Conservation (phyloP, 2,797 vertebrate genomes). For the Paedocypris micromegethes region DNA sequence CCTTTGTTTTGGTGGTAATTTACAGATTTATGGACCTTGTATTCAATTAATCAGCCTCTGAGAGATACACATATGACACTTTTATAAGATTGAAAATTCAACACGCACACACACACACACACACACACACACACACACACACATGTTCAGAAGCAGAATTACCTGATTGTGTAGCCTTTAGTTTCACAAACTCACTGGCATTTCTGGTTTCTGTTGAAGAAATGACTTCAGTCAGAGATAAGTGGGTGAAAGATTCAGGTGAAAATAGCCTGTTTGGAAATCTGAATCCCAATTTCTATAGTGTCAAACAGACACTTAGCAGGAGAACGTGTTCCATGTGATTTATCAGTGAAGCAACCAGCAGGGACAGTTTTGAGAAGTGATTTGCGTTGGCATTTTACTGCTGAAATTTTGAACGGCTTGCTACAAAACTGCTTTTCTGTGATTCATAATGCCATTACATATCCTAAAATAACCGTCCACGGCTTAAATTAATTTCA, state of each 20-base stretch:
- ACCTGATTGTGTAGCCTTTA: constrained; percentile 21
- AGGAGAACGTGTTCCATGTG: neutral
- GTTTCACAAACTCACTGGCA: constrained; percentile 14
- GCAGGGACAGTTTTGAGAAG: neutral
- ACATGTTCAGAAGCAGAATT: constrained; percentile 9
- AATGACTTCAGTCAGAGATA: constrained; percentile 4
- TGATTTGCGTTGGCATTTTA: neutral
- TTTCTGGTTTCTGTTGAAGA: constrained; percentile 27
- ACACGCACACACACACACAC: constrained; percentile 14
- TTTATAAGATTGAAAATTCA: constrained; percentile 50
- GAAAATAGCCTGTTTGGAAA: neutral
- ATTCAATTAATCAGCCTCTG: constrained; percentile 66
- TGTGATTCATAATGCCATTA: too few species aligned
- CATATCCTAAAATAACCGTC: too few species aligned
- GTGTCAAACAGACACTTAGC: neutral
- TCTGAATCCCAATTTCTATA: neutral
- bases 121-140: constrained; percentile 4
- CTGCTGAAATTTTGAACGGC: too few species aligned
- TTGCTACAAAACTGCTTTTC: too few species aligned
- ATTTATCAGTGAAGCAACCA: neutral
- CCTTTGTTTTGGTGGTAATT: constrained; percentile 66
- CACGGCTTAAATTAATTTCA: neutral
- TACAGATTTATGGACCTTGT: constrained; percentile 65
- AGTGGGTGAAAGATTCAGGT: neutral
- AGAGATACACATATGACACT: constrained; percentile 58